Conservation (phyloP, 2,113 vertebrate genomes). For the Tretioscincus oriximinensis region DNA sequence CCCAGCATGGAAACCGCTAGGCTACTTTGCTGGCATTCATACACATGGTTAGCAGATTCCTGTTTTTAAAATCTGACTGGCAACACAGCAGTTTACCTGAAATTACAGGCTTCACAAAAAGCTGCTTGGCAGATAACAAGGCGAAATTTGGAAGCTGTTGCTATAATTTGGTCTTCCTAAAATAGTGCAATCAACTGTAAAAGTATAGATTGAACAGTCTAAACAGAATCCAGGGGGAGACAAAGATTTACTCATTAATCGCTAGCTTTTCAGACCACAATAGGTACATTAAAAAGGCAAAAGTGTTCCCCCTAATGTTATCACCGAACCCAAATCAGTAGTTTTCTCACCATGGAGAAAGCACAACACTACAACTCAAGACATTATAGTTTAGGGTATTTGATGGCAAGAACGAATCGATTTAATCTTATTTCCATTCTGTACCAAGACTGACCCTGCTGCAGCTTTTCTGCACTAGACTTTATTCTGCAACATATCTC, state of each 20-base stretch:
- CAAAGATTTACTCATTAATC: neutral
- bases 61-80: constrained; percentile 17
- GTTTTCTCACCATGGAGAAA: neutral
- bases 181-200: constrained; percentile 5
- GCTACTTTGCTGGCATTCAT: neutral
- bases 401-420: neutral
- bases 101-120: constrained; percentile 18
- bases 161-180: constrained; percentile 14
- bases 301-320: neutral
- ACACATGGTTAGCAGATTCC: neutral
- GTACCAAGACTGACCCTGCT: neutral
- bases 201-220: neutral
- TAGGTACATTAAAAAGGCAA: neutral
- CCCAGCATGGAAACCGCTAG: neutral
- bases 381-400: neutral
- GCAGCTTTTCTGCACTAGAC: neutral
- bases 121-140: constrained; percentile 18
- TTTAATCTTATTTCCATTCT: neutral
- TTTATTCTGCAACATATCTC: no score
- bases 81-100: constrained; percentile 15
- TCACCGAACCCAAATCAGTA: neutral
- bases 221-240: neutral
- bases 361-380: neutral
- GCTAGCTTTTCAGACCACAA: neutral
- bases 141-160: constrained; percentile 6